A percentile compares a stretch with the other conserved stretches of the same genome.
These are phyloP conservation scores for Pitta sordida DNA, from an alignment of 2,113 vertebrate genomes.

Conservation along the genomic window DNA sequence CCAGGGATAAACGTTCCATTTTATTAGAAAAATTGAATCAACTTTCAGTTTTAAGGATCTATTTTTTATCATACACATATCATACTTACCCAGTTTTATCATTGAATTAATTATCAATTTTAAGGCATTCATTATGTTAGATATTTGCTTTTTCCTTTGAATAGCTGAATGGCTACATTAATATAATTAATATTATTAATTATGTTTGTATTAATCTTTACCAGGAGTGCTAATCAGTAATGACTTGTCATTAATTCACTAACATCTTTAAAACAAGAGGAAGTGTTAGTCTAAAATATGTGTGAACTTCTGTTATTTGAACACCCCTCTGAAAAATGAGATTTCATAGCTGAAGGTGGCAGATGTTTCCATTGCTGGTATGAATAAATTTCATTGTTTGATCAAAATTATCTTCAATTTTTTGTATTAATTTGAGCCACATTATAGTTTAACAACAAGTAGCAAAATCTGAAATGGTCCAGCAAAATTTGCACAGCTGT, in stretches of 20 bases:
- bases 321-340: not conserved
- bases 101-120: not conserved
- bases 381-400: not conserved
- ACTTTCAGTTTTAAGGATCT: not conserved
- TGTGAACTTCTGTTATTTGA: not conserved
- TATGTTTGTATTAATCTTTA: not conserved
- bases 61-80: not conserved
- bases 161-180: not conserved
- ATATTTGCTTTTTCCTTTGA: not conserved
- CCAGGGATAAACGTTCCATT: not conserved
- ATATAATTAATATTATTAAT: not conserved
- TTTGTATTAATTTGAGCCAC: not conserved
- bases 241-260: not conserved
- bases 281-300: not conserved
- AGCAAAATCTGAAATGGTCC: not conserved
- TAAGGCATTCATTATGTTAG: not conserved
- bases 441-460: not conserved
- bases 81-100: not conserved
- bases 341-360: not conserved
- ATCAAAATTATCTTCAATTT: not conserved
- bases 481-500: not conserved
- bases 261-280: not conserved
- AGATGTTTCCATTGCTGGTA: not conserved
- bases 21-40: not conserved
- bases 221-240: not conserved